phyloP scores from a whole-genome alignment of 2,113 vertebrate species.

The Rissa tridactyla region DNA sequence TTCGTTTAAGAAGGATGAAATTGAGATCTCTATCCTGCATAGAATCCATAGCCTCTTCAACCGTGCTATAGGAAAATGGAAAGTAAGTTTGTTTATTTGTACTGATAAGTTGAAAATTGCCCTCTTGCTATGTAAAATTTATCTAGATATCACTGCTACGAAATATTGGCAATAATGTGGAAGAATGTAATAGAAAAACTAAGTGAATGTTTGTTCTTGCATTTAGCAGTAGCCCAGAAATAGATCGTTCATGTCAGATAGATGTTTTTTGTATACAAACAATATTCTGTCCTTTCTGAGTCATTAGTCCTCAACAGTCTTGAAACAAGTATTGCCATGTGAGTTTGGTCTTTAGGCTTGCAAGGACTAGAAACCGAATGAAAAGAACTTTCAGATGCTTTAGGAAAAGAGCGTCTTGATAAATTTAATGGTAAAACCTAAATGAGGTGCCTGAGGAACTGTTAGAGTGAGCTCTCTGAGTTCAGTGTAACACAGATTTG shows the following conservation, averaged over 20 bases:
- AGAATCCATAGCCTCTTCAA: constrained; percentile 86
- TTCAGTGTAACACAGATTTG: neutral
- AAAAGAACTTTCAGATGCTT: neutral
- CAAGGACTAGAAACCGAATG: neutral
- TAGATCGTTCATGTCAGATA: neutral
- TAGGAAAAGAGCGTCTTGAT: neutral
- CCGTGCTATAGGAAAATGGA: constrained; percentile 91
- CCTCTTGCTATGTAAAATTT: neutral
- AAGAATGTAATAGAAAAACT: neutral
- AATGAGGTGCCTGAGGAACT: neutral
- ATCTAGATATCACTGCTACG: neutral
- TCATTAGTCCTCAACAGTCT: neutral
- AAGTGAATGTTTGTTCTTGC: neutral
- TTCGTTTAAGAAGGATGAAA: constrained; percentile 91
- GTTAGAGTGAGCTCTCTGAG: neutral
- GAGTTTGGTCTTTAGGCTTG: neutral
- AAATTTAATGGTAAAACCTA: neutral
- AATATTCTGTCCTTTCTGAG: neutral
- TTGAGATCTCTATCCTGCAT: constrained; percentile 86
- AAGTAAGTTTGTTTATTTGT: constrained; percentile 73
- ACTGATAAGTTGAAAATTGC: neutral
- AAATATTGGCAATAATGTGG: no score
- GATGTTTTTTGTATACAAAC: neutral
- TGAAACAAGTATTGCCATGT: neutral
- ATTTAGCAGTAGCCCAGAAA: neutral